These are phyloP conservation scores for Aleiodes leptofemur DNA, from an alignment of 2,888 invertebrate genomes.

Conservation along the genomic window DNA sequence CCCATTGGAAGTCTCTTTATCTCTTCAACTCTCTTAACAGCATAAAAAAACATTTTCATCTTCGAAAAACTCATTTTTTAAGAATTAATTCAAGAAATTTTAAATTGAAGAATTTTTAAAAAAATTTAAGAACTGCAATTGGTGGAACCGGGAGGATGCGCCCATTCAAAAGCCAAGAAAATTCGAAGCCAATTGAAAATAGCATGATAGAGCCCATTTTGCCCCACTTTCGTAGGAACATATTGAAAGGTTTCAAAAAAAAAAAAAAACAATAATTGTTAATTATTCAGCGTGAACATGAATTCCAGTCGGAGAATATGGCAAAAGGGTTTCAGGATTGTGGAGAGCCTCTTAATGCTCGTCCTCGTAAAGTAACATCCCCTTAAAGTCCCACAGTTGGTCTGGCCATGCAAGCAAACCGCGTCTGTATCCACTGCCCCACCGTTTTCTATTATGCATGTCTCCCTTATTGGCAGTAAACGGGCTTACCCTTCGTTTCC, in stretches of 20 bases:
- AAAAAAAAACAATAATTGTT: slow-evolving; percentile 5
- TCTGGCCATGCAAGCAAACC: slow-evolving; percentile 55
- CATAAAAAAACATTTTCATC: too few species aligned
- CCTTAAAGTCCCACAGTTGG: slow-evolving; percentile 67
- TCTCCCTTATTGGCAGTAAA: slow-evolving; percentile 73
- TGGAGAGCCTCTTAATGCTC: slow-evolving; percentile 61
- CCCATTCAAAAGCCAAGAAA: too few species aligned
- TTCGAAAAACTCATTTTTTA: too few species aligned
- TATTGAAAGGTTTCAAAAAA: not conserved
- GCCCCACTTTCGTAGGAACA: not conserved
- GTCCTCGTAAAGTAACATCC: slow-evolving; percentile 68
- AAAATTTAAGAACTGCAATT: too few species aligned
- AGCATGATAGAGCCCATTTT: too few species aligned
- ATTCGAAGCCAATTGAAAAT: too few species aligned
- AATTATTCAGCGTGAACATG: slow-evolving; percentile 43
- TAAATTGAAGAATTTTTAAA: too few species aligned
- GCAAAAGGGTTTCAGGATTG: slow-evolving; percentile 42
- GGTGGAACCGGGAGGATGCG: too few species aligned
- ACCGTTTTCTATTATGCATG: slow-evolving; percentile 71
- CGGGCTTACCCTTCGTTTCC: slow-evolving; percentile 64
- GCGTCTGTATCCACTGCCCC: slow-evolving; percentile 52
- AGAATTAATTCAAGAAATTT: too few species aligned
- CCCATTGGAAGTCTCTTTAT: too few species aligned
- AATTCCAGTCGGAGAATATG: slow-evolving; percentile 49
- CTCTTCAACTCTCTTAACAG: too few species aligned